phyloP scores from a whole-genome alignment of 2,113 vertebrate genomes.

The Oryzias curvinotus region DNA sequence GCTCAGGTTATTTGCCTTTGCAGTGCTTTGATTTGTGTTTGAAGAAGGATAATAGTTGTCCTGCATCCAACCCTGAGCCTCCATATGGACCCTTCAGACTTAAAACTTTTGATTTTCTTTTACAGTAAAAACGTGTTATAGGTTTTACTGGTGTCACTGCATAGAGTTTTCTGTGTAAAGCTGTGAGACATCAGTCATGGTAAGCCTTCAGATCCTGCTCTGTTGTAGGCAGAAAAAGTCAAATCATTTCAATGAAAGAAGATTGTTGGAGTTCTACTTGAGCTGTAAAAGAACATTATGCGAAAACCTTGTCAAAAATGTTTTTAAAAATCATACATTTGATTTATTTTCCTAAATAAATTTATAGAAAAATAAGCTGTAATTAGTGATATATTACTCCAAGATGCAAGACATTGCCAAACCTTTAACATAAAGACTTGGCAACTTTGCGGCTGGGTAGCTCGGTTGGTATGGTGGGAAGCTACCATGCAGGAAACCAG shows the following conservation, averaged over 20 bases:
- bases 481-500: too few relatives aligned
- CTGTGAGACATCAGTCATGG: slow-evolving; percentile 19
- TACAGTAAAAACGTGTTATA: too few relatives aligned
- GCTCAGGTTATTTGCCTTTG: too few relatives aligned
- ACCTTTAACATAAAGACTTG: slow-evolving; percentile 38
- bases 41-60: too few relatives aligned
- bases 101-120: too few relatives aligned
- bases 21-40: too few relatives aligned
- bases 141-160: too few relatives aligned
- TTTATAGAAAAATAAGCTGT: slow-evolving; percentile 38
- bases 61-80: too few relatives aligned
- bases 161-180: not conserved
- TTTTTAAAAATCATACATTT: slow-evolving; percentile 17
- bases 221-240: slow-evolving; percentile 21
- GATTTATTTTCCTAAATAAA: slow-evolving; percentile 46
- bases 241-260: slow-evolving; percentile 32
- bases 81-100: too few relatives aligned
- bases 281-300: slow-evolving; percentile 27
- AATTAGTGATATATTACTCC: slow-evolving; percentile 55
- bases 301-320: slow-evolving; percentile 42
- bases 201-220: slow-evolving; percentile 27
- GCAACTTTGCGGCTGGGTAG: too few relatives aligned
- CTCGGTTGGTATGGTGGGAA: too few relatives aligned
- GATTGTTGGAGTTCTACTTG: slow-evolving; percentile 13
- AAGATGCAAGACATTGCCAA: slow-evolving; percentile 38